These are phyloP conservation scores for Anthopleura sola DNA, from an alignment of 64 coral and sea anemone species.

Conservation along the genomic window DNA sequence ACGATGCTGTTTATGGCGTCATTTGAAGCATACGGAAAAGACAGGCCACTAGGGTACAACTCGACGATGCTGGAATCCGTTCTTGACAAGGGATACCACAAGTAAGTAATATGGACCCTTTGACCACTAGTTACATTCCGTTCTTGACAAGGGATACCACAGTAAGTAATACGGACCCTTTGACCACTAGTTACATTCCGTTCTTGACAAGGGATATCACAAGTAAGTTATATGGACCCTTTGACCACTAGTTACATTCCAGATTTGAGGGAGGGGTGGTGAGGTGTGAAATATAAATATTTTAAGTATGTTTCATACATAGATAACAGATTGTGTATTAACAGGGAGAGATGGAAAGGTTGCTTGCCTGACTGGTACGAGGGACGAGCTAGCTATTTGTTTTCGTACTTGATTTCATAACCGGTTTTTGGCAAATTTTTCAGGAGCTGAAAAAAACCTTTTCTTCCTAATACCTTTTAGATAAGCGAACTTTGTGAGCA, in stretches of 20 bases:
- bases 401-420: too few species aligned
- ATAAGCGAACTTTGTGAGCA: background rate
- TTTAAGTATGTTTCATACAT: background rate
- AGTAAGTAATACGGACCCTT: too few species aligned
- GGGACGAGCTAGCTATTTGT: too few species aligned
- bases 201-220: conserved; percentile 86
- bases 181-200: too few species aligned
- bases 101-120: conserved; percentile 17
- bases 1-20: conserved; percentile 88
- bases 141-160: conserved; percentile 86
- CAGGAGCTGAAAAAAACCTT: too few species aligned
- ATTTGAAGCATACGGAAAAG: conserved; percentile 66
- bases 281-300: too few species aligned
- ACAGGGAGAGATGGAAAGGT: too few species aligned
- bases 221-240: conserved; percentile 68
- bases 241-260: too few species aligned
- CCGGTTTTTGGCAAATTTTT: too few species aligned
- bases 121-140: background rate
- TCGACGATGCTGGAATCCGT: conserved; percentile 44
- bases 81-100: conserved; percentile 87
- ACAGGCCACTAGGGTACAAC: conserved; percentile 11
- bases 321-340: background rate
- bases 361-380: too few species aligned
- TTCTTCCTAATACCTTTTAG: too few species aligned
- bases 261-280: too few species aligned